Conservation (phyloP, 2,113 vertebrate genomes). For the Gyps fulvus region DNA sequence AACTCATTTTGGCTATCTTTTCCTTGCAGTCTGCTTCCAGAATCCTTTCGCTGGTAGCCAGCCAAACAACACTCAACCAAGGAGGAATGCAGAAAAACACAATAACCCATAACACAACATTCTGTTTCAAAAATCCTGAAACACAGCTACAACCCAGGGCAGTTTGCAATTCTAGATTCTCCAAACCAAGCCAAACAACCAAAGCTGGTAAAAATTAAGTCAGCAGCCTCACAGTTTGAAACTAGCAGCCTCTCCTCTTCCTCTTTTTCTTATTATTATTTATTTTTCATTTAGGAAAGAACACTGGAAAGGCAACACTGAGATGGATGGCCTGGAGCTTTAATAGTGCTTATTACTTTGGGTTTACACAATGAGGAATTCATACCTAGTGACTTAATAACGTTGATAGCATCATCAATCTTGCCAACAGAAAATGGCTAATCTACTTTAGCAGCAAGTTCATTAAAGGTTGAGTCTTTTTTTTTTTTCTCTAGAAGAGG, state of each 20-base stretch:
- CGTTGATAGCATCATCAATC: slow-evolving; percentile 63
- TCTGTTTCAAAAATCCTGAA: not conserved
- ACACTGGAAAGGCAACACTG: not conserved
- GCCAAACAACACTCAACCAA: not conserved
- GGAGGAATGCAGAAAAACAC: not conserved
- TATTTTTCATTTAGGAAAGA: slow-evolving; percentile 3
- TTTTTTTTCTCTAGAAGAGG: not conserved
- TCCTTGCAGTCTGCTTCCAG: not conserved
- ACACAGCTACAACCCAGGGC: not conserved
- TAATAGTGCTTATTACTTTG: slow-evolving; percentile 37
- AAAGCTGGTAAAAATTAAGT: not conserved
- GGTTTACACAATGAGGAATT: slow-evolving; percentile 54
- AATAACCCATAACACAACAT: not conserved
- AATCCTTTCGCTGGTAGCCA: not conserved
- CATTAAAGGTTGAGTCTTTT: slow-evolving; percentile 51
- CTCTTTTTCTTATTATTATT: not conserved
- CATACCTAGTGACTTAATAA: slow-evolving; percentile 61
- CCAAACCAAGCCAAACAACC: not conserved
- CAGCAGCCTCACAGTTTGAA: not conserved
- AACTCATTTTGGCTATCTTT: not conserved
- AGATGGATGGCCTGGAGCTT: slow-evolving; percentile 23
- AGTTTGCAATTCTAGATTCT: not conserved
- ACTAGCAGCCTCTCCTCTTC: not conserved
- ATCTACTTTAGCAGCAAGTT: slow-evolving; percentile 59
- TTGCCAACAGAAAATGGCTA: slow-evolving; percentile 51